These are phyloP conservation scores for Incurvaria masculella DNA, from an alignment of 2,888 invertebrate genomes.

Conservation along the genomic window DNA sequence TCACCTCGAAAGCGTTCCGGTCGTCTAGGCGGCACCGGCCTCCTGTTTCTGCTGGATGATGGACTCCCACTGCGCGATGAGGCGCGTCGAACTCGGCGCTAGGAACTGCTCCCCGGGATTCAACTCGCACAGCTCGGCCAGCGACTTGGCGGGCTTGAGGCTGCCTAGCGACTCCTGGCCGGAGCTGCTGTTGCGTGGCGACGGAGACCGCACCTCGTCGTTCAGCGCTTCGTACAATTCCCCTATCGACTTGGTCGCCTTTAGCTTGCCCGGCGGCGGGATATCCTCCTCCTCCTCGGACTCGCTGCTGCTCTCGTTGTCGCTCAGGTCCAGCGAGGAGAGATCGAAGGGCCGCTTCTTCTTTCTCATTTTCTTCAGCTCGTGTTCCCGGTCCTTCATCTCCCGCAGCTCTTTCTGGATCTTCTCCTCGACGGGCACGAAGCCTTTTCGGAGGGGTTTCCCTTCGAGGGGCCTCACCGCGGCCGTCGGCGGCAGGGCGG, in stretches of 20 bases:
- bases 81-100: conserved; percentile 65
- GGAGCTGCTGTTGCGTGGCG: conserved; percentile 42
- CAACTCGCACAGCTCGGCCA: conserved; percentile 66
- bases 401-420: conserved; percentile 84
- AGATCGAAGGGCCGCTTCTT: conserved; percentile 61
- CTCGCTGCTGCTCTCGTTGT: conserved; percentile 55
- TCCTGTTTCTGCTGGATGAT: conserved; percentile 66
- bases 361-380: conserved; percentile 68
- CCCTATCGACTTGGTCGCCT: conserved; percentile 64
- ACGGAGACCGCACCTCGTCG: conserved; percentile 46
- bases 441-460: conserved; percentile 69
- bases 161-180: conserved; percentile 45
- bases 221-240: conserved; percentile 61
- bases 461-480: conserved; percentile 58
- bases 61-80: conserved; percentile 81
- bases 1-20: not conserved
- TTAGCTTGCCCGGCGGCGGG: conserved; percentile 58
- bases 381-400: conserved; percentile 78
- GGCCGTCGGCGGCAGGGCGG: conserved; percentile 34
- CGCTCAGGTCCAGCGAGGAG: conserved; percentile 55
- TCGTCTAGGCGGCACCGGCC: conserved; percentile 46
- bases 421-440: conserved; percentile 82
- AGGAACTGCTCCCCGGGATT: conserved; percentile 60
- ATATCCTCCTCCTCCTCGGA: conserved; percentile 60
- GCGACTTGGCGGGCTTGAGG: conserved; percentile 64